Percentiles rank a stretch among this genome's conserved stretches.
These are phyloP conservation scores for Drosophila quadrilineata DNA, from an alignment of 1,140 invertebrate genomes.

Conservation along the genomic window DNA sequence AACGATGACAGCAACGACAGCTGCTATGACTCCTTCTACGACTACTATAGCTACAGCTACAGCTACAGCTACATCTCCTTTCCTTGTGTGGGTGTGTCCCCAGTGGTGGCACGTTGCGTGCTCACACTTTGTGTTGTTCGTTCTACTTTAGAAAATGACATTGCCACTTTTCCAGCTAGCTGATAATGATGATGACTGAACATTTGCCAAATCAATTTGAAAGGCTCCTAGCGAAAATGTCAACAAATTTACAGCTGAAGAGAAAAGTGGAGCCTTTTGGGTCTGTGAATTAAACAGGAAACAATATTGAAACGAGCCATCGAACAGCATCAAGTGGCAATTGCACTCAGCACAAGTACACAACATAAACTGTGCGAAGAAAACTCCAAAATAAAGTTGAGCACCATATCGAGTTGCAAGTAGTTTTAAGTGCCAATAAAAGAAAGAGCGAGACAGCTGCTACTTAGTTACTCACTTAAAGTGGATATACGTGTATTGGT, in stretches of 20 bases:
- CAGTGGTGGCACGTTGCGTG: constrained; percentile 25
- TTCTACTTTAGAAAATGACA: constrained; percentile 47
- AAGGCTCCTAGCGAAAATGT: constrained; percentile 20
- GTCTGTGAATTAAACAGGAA: not conserved
- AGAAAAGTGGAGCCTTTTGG: too few relatives aligned
- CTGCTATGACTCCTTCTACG: constrained; percentile 4
- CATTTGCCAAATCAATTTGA: constrained; percentile 71
- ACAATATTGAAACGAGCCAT: not conserved
- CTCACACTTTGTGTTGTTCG: constrained; percentile 29
- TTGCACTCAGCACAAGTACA: too few relatives aligned
- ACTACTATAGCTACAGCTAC: not conserved
- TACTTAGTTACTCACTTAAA: too few relatives aligned
- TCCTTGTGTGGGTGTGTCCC: constrained; percentile 21
- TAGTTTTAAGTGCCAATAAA: too few relatives aligned
- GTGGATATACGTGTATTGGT: too few relatives aligned
- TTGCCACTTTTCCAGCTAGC: constrained; percentile 32
- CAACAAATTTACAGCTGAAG: too few relatives aligned
- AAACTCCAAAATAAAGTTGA: too few relatives aligned
- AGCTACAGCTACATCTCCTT: not conserved
- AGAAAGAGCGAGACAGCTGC: too few relatives aligned
- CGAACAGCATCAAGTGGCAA: not conserved
- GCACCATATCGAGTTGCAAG: too few relatives aligned
- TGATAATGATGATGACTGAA: constrained; percentile 67
- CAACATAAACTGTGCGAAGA: too few relatives aligned
- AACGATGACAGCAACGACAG: constrained; percentile 25